Evolutionary conservation across 1,140 invertebrate species (phyloP).

Genomic region (Sminthurinus signatus): DNA sequence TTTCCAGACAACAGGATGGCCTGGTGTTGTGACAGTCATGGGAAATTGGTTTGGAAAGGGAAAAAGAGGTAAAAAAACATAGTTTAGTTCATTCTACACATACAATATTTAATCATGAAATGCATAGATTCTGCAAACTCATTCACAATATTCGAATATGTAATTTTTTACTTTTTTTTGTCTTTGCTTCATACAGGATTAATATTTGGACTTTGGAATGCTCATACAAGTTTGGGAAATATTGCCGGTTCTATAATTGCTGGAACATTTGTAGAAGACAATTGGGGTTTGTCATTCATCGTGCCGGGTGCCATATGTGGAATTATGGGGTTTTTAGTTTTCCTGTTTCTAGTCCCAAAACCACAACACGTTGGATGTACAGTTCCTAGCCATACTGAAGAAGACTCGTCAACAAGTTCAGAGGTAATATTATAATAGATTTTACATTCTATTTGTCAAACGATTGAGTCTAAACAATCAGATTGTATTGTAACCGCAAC

Average conservation of each 20-base stretch:
- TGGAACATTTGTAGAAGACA: slow-evolving; percentile 68
- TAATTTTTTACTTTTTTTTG: slow-evolving; percentile 10
- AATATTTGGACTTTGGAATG: slow-evolving; percentile 93
- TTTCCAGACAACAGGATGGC: slow-evolving; percentile 86
- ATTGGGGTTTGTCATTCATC: slow-evolving; percentile 90
- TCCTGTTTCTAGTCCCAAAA: slow-evolving; percentile 75
- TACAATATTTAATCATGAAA: no score
- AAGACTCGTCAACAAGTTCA: not conserved
- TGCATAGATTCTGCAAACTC: no score
- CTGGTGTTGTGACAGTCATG: slow-evolving; percentile 85
- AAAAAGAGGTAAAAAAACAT: slow-evolving; percentile 59
- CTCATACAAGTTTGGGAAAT: slow-evolving; percentile 92
- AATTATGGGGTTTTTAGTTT: slow-evolving; percentile 66
- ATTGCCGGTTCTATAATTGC: slow-evolving; percentile 84
- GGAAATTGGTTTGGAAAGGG: slow-evolving; percentile 94
- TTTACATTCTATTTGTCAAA: no score
- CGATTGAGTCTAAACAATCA: no score
- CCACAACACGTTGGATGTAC: slow-evolving; percentile 65
- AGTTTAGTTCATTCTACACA: no score
- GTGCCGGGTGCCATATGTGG: slow-evolving; percentile 84
- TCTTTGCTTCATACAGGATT: slow-evolving; percentile 56
- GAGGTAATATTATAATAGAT: not conserved
- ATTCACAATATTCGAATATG: no score
- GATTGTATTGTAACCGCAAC: no score
- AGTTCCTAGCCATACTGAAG: slow-evolving; percentile 45